phyloP scores from a whole-genome alignment of 2,113 vertebrate genomes.

The Limnothrissa miodon region DNA sequence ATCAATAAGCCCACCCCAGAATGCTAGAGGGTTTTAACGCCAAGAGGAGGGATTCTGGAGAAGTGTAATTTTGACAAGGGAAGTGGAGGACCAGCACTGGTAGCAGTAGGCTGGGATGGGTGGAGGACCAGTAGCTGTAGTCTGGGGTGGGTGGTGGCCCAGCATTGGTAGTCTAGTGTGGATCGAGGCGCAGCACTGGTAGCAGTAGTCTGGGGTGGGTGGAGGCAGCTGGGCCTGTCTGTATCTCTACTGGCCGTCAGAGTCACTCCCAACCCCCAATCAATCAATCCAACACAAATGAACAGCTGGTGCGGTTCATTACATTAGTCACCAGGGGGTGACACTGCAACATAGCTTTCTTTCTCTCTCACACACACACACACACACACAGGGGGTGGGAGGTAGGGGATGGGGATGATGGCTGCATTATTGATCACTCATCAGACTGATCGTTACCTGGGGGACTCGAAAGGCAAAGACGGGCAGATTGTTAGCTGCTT shows the following conservation, averaged over 20 bases:
- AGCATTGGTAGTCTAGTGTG: neutral
- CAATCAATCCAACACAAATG: neutral
- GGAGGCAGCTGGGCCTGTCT: neutral
- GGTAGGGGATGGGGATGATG: neutral
- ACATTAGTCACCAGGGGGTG: neutral
- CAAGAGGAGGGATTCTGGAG: no score
- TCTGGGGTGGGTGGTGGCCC: slow-evolving; percentile 21
- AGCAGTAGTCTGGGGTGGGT: neutral
- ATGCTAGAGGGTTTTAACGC: no score
- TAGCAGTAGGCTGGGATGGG: no score
- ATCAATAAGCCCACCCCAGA: no score
- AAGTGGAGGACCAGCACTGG: no score
- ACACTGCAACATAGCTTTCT: neutral
- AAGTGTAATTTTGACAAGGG: no score
- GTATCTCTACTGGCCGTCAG: neutral
- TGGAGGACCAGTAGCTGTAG: neutral
- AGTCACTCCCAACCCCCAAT: neutral
- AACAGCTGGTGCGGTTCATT: neutral
- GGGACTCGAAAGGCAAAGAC: slow-evolving; percentile 1
- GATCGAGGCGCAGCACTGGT: no score
- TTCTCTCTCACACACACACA: no score
- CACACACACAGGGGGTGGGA: neutral
- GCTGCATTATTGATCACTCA: no score
- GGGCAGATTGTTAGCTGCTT: slow-evolving; percentile 6
- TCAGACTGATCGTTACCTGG: no score